Evolutionary conservation across 1,140 invertebrate genomes (phyloP).

Genomic region (Euwallacea similis): DNA sequence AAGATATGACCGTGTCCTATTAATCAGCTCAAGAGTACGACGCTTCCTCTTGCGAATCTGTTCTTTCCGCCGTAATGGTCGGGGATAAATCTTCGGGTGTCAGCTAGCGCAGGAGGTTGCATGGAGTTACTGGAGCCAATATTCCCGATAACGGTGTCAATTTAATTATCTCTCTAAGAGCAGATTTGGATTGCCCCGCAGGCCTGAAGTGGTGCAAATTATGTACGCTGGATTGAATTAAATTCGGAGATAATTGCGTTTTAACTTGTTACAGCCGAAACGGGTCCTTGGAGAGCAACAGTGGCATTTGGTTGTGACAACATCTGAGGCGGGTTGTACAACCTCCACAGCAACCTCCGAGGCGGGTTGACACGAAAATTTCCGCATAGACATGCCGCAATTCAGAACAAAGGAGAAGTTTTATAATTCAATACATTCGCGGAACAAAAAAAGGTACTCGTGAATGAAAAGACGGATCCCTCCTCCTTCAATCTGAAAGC

Average conservation of each 20-base stretch:
- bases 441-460: no score
- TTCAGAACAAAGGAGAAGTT: no score
- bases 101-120: conserved; percentile 7
- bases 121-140: conserved; percentile 17
- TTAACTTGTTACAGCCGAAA: conserved; percentile 1
- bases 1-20: conserved; percentile 32
- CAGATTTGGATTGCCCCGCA: background rate
- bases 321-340: background rate
- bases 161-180: conserved; percentile 6
- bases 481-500: conserved; percentile 5
- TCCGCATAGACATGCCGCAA: no score
- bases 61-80: conserved; percentile 29
- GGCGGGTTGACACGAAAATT: no score
- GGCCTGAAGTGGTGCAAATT: background rate
- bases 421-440: no score
- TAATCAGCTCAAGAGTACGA: conserved; percentile 28
- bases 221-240: background rate
- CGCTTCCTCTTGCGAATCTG: conserved; percentile 33
- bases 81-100: conserved; percentile 25
- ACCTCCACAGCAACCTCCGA: no score
- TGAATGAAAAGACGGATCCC: background rate
- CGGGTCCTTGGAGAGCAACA: background rate
- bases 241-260: background rate
- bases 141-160: conserved; percentile 6
- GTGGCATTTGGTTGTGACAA: background rate